phyloP scores from a whole-genome alignment of 2,113 vertebrate species.

The Poicephalus meyeri region DNA sequence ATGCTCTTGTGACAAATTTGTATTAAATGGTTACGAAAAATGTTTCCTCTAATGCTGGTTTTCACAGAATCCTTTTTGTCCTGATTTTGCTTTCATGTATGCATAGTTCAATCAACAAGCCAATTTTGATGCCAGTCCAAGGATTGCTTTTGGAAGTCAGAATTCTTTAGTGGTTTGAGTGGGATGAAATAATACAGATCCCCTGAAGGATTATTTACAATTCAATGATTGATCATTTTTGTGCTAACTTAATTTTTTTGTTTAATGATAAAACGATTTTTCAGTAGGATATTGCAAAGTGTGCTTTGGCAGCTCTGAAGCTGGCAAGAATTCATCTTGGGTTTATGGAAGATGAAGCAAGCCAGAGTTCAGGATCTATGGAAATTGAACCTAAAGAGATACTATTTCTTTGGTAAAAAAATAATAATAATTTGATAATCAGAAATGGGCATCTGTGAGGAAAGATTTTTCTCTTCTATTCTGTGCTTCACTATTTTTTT shows the following conservation, averaged over 20 bases:
- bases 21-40: slow-evolving; percentile 54
- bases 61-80: slow-evolving; percentile 22
- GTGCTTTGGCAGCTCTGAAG: not conserved
- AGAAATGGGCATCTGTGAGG: not conserved
- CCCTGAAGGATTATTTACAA: not conserved
- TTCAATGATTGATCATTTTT: not conserved
- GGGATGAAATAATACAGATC: not conserved
- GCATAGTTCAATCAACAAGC: not conserved
- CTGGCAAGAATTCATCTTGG: not conserved
- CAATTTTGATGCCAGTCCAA: slow-evolving; percentile 7
- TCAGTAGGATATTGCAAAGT: not conserved
- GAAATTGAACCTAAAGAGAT: not conserved
- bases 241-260: not conserved
- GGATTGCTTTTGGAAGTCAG: not conserved
- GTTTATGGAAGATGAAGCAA: not conserved
- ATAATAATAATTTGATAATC: not conserved
- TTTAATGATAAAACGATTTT: not conserved
- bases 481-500: not conserved
- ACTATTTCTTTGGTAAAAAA: not conserved
- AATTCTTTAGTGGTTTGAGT: slow-evolving; percentile 2
- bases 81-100: slow-evolving; percentile 50
- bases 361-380: not conserved
- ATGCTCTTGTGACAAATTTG: slow-evolving; percentile 46
- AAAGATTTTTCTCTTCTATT: not conserved
- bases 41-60: slow-evolving; percentile 12